Percentiles rank a stretch among this genome's conserved stretches.
These are phyloP conservation scores for Vanessa cardui DNA, from an alignment of 2,888 invertebrate species.

Conservation along the genomic window DNA sequence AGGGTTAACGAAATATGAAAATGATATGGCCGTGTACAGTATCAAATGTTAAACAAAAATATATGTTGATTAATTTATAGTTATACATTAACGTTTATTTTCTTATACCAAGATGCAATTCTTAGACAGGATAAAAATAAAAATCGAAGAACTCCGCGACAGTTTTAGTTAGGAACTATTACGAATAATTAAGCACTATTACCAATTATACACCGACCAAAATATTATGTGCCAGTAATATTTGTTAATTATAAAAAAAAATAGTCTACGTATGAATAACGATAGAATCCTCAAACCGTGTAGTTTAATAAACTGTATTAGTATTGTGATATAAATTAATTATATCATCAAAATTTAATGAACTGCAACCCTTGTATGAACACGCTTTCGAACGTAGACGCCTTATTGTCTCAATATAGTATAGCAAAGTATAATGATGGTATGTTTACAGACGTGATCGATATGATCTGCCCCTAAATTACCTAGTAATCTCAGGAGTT, in stretches of 20 bases:
- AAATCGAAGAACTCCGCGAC: constrained; percentile 56
- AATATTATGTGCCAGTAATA: no score
- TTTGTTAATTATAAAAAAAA: not conserved
- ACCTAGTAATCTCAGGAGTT: constrained; percentile 68
- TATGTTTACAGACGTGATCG: constrained; percentile 58
- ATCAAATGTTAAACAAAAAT: constrained; percentile 17
- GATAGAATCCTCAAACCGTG: not conserved
- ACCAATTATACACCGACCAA: constrained; percentile 56
- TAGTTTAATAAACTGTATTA: not conserved
- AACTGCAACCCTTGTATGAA: not conserved
- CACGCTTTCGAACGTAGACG: not conserved
- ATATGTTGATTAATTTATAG: not conserved
- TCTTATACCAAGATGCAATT: no score
- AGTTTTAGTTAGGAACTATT: constrained; percentile 46
- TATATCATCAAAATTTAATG: not conserved
- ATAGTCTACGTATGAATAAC: not conserved
- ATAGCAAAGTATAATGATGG: not conserved
- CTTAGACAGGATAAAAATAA: not conserved
- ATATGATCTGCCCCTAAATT: constrained; percentile 66
- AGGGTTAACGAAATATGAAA: constrained; percentile 32
- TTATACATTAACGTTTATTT: not conserved
- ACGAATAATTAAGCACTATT: constrained; percentile 53
- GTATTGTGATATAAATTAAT: not conserved
- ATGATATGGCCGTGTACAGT: constrained; percentile 19
- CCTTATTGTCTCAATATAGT: not conserved